Evolutionary conservation across 2,113 vertebrate genomes (phyloP).

Genomic region (Siniperca chuatsi): DNA sequence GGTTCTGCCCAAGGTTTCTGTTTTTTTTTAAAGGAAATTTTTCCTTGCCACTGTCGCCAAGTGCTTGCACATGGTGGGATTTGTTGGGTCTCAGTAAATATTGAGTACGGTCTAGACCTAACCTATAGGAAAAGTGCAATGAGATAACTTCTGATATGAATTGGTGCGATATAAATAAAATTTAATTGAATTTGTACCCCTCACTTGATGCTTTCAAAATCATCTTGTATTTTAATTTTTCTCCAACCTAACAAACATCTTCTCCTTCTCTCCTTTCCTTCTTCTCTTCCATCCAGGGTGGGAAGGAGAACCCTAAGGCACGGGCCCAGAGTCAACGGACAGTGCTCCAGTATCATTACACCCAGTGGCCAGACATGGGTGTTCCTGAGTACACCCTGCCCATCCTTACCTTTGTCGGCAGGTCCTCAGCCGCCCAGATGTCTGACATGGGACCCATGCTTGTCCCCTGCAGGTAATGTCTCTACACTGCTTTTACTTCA

Average conservation of each 20-base stretch:
- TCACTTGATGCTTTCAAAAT: neutral
- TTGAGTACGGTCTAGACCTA: no score
- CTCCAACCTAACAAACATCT: neutral
- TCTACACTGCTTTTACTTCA: neutral
- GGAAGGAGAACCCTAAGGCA: constrained; percentile 90
- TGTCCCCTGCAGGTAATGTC: constrained; percentile 93
- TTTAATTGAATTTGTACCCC: neutral
- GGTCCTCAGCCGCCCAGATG: constrained; percentile 89
- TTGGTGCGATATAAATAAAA: no score
- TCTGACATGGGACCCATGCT: constrained; percentile 91
- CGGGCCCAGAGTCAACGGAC: constrained; percentile 89
- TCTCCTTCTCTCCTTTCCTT: neutral
- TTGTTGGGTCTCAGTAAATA: no score
- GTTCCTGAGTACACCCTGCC: constrained; percentile 94
- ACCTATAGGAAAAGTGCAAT: no score
- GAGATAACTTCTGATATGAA: no score
- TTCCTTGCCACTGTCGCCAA: no score
- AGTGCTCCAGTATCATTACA: constrained; percentile 96
- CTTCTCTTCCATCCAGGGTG: constrained; percentile 77
- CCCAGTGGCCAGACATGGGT: constrained; percentile 97
- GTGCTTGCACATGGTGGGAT: no score
- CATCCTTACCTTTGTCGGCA: constrained; percentile 92
- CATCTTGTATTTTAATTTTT: neutral
- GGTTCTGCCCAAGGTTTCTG: no score
- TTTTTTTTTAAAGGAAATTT: no score